Percentiles rank a stretch among this genome's conserved stretches.
Conservation (phyloP, 1,140 invertebrate genomes). For the Anoplolepis gracilipes region DNA sequence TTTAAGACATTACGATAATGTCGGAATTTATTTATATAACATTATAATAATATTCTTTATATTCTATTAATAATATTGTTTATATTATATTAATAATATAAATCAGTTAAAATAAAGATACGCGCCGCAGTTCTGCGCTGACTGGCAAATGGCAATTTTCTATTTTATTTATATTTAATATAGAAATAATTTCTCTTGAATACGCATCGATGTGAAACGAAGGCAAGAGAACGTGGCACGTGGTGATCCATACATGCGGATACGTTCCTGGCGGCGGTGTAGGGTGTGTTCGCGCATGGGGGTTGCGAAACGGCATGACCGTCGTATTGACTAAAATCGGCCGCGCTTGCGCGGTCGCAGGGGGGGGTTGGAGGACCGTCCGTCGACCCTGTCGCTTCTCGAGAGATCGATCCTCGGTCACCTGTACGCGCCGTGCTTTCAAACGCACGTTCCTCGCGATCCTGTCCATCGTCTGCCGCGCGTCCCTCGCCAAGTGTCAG, state of each 20-base stretch:
- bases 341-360: conserved; percentile 72
- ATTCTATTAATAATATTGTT: too few species aligned
- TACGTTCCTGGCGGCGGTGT: conserved; percentile 42
- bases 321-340: conserved; percentile 80
- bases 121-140: too few species aligned
- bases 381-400: conserved; percentile 60
- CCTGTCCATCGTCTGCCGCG: background rate
- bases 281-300: conserved; percentile 78
- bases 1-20: too few species aligned
- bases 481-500: background rate
- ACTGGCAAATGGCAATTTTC: too few species aligned
- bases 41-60: too few species aligned
- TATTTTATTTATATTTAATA: too few species aligned
- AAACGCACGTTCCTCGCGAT: background rate
- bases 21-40: too few species aligned
- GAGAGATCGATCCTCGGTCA: conserved; percentile 59
- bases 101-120: too few species aligned
- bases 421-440: background rate
- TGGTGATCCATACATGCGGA: background rate
- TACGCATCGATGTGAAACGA: too few species aligned
- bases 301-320: conserved; percentile 71
- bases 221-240: background rate
- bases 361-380: conserved; percentile 20
- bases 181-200: background rate
- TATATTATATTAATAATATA: too few species aligned